phyloP scores from a whole-genome alignment of 2,888 invertebrate species.

The Agrotis clavis region DNA sequence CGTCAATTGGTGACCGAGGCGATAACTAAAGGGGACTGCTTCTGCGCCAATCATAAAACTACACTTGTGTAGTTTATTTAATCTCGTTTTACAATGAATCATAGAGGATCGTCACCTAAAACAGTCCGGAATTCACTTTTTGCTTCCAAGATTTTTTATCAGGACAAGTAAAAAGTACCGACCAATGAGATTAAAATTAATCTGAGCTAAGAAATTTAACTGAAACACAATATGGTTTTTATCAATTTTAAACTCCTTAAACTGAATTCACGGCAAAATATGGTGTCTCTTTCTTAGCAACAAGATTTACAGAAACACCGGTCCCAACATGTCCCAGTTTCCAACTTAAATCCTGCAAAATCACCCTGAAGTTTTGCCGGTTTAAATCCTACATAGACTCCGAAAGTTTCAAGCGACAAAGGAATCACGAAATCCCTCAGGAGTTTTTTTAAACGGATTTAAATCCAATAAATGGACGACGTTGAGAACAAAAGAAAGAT shows the following conservation, averaged over 20 bases:
- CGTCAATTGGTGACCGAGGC: constrained; percentile 72
- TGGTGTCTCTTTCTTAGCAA: constrained; percentile 12
- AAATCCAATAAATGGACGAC: constrained; percentile 27
- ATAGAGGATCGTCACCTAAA: not conserved
- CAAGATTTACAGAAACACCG: constrained; percentile 15
- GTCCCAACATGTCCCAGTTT: constrained; percentile 35
- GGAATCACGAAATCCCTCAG: constrained; percentile 37
- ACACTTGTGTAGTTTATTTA: constrained; percentile 21
- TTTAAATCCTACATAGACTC: constrained; percentile 17
- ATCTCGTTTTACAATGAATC: not conserved
- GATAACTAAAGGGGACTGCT: constrained; percentile 69
- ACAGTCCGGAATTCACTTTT: not conserved
- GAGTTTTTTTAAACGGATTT: not conserved
- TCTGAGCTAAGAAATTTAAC: not conserved
- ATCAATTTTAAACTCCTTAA: constrained; percentile 42
- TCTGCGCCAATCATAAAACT: constrained; percentile 70
- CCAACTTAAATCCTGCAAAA: constrained; percentile 38
- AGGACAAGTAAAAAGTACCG: not conserved
- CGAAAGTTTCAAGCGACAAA: constrained; percentile 23
- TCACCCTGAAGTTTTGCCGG: constrained; percentile 56
- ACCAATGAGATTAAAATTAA: constrained; percentile 7
- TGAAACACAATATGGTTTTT: constrained; percentile 20
- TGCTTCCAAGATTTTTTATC: not conserved
- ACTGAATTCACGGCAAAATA: not conserved
- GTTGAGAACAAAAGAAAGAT: constrained; percentile 42